Conservation (phyloP, 92 coral and sea anemone species). For the Paragorgia papillata region DNA sequence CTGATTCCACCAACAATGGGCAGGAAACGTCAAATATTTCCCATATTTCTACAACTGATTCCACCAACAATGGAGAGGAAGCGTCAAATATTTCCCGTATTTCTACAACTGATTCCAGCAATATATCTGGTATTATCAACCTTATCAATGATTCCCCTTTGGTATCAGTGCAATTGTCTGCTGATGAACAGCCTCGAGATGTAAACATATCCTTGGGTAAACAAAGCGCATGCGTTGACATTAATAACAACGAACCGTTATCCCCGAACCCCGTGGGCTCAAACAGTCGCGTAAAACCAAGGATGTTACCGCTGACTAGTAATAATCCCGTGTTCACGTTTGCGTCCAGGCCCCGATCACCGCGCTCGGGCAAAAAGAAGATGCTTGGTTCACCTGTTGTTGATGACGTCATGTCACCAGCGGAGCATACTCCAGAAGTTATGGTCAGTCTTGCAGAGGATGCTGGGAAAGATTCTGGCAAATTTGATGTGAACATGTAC, state of each 20-base stretch:
- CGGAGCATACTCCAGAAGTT: slow-evolving; percentile 67
- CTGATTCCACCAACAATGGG: too few species aligned
- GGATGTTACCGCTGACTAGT: slow-evolving; percentile 33
- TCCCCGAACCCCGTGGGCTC: neutral
- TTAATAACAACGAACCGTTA: slow-evolving; percentile 1
- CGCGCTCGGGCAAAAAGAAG: slow-evolving; percentile 71
- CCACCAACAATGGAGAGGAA: too few species aligned
- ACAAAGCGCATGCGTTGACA: neutral
- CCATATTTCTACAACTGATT: too few species aligned
- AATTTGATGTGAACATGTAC: slow-evolving; percentile 37
- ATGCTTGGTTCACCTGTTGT: slow-evolving; percentile 43
- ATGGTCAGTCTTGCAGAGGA: slow-evolving; percentile 44
- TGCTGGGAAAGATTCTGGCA: slow-evolving; percentile 21
- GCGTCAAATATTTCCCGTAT: too few species aligned
- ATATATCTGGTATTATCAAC: too few species aligned
- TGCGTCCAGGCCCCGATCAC: slow-evolving; percentile 91
- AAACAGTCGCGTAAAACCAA: slow-evolving; percentile 19
- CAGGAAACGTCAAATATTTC: too few species aligned
- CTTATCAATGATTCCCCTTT: too few species aligned
- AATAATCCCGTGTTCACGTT: slow-evolving; percentile 78
- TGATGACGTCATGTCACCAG: slow-evolving; percentile 17
- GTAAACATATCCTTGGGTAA: neutral
- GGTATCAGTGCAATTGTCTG: neutral
- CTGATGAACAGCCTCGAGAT: neutral
- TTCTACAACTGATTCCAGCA: too few species aligned